A percentile compares a stretch with the other conserved stretches of the same genome.
Evolutionary conservation across 2,113 vertebrate genomes (phyloP).

Genomic region (Macaca fascicularis): DNA sequence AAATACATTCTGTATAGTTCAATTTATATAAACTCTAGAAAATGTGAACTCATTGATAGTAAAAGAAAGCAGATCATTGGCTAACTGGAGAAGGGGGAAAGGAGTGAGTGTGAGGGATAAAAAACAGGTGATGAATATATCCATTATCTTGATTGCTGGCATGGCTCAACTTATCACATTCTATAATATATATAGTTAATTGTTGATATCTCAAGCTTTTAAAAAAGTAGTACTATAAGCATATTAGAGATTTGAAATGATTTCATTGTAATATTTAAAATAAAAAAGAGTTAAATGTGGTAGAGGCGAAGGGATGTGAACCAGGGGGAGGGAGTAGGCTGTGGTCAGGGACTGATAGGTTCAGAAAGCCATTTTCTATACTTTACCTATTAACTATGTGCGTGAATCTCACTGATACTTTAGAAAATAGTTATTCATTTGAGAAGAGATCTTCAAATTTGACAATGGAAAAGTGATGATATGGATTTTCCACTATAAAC

Average conservation of each 20-base stretch:
- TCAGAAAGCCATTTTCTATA: rapidly evolving
- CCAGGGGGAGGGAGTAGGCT: too few relatives aligned
- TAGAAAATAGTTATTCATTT: neutral
- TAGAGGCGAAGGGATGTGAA: neutral
- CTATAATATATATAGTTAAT: neutral
- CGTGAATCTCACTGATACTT: neutral
- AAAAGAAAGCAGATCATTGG: neutral
- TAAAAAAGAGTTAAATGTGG: neutral
- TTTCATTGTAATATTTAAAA: neutral
- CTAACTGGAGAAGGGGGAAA: neutral
- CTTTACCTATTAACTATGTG: neutral
- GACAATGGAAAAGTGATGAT: neutral
- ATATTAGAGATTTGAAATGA: neutral
- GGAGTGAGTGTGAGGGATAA: neutral
- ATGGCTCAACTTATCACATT: neutral
- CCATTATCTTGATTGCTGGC: neutral
- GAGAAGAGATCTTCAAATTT: neutral
- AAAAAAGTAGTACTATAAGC: neutral
- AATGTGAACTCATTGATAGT: neutral
- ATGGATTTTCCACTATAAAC: neutral
- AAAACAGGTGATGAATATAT: neutral
- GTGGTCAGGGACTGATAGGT: rapidly evolving
- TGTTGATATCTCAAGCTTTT: neutral
- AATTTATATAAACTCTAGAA: neutral
- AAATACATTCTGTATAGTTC: neutral